Conservation (phyloP, 2,888 invertebrate species). For the Ecdyonurus torrentis region DNA sequence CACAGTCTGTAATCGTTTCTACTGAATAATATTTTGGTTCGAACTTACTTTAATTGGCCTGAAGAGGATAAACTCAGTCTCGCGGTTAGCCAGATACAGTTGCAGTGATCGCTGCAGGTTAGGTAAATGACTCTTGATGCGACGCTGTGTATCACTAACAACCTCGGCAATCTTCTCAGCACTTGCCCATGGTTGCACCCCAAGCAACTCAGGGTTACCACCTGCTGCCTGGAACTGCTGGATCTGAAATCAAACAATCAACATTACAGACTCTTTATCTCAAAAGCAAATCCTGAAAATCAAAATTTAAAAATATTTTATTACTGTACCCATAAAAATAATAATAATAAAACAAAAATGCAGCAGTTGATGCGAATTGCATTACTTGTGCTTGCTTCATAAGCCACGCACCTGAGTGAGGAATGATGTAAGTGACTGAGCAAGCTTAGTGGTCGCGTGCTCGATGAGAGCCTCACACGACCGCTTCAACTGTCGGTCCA, state of each 20-base stretch:
- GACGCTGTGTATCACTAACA: constrained; percentile 58
- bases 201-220: background rate
- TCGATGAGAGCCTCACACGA: constrained; percentile 81
- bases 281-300: too few relatives aligned
- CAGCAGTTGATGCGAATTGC: too few relatives aligned
- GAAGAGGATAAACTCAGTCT: constrained; percentile 93
- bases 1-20: too few relatives aligned
- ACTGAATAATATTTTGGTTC: too few relatives aligned
- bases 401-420: constrained; percentile 55
- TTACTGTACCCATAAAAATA: background rate
- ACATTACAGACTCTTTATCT: too few relatives aligned
- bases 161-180: constrained; percentile 54
- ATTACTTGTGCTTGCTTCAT: too few relatives aligned
- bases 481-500: constrained; percentile 78
- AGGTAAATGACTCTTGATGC: constrained; percentile 64
- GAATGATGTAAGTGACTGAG: constrained; percentile 55
- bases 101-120: constrained; percentile 78
- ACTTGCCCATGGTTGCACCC: background rate
- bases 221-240: background rate
- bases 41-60: constrained; percentile 67
- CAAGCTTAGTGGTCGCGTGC: constrained; percentile 54
- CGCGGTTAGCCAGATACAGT: constrained; percentile 86
- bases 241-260: background rate
- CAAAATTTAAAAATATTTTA: too few relatives aligned
- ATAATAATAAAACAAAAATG: constrained; percentile 2